Evolutionary conservation across 2,888 invertebrate genomes (phyloP), one percentile per base, ranked within the genome.

Genomic region (Bembecia ichneumoniformis): DNA sequence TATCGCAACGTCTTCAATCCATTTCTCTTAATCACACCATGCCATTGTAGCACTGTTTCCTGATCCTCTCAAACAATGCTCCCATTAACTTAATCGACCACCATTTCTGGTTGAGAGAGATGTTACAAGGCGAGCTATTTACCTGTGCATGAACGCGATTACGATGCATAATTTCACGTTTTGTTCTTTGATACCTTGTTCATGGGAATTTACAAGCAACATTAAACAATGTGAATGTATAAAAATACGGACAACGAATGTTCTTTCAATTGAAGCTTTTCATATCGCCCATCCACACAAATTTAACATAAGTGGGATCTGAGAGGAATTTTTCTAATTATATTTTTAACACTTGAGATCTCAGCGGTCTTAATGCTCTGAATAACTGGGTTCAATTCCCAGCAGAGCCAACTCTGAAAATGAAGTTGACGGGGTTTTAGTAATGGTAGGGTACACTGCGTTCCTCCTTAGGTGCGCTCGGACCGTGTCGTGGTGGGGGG

Each of bases 51-150:
- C 51, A 15, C 47, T 34, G 49, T 45, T 46, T 47, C 47, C 44
- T 52, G 51, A 54, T 54, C 52, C 51, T 49, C 60, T 56, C 58
- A 61, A 66, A 73, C 69, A 70, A 69, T 68, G 68, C 66, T 56
- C 66, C 68, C 68, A 70, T 77, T 75, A 69, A 63, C 62, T 69
- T 73, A 76, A 77, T 77, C 71, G 71, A 51, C 52, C 49, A 53
- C 69, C 65, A 70, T 75, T 74, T 71, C 64, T 63, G 55, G 52
- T 57, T 54, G 66, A 73, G 72, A 67, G 69, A 71, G 71, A 72
- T 64, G 66, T 68, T 67, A 69, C 65, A 69, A 70, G 67, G 46
- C 54, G 55, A 52, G 57, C 56, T 57, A 66, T 66, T 68, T 62
- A 57, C 58, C 62, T 64, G 58, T 64, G 64, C 62, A 67, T 60